Percentiles rank a stretch among this genome's conserved stretches.
Conservation (phyloP, 2,797 vertebrate genomes). For the Sebastes matsubarae region DNA sequence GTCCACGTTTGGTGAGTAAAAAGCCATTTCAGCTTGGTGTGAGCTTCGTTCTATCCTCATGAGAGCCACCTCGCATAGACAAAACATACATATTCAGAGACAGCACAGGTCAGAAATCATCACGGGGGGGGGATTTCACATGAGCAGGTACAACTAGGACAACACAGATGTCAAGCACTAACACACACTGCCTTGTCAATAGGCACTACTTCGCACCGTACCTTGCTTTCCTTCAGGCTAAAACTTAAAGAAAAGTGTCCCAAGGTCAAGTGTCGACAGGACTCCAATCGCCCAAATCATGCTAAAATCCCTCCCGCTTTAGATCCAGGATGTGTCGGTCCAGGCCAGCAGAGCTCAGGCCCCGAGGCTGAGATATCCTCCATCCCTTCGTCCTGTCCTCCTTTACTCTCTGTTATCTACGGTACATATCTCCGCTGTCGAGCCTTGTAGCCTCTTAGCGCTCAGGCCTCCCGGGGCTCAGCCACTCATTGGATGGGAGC, state of each 20-base stretch:
- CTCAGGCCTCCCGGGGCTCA: slow-evolving; percentile 19
- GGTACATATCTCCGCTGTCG: background rate
- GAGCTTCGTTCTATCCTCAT: slow-evolving; percentile 60
- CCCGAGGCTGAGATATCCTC: slow-evolving; percentile 11
- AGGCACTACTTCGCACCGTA: slow-evolving; percentile 39
- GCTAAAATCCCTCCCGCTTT: slow-evolving; percentile 8
- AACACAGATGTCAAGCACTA: background rate
- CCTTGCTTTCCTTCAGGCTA: slow-evolving; percentile 54
- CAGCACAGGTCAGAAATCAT: background rate
- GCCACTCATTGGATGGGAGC: slow-evolving; percentile 40
- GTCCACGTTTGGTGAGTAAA: background rate
- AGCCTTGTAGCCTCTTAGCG: slow-evolving; percentile 1
- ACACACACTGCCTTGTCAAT: background rate
- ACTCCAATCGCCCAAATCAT: slow-evolving; percentile 17
- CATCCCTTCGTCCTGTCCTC: slow-evolving; percentile 18
- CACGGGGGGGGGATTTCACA: background rate
- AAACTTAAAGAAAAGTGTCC: background rate
- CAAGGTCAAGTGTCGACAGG: slow-evolving; percentile 15
- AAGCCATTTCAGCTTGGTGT: background rate
- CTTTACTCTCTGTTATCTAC: background rate
- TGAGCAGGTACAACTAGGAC: background rate
- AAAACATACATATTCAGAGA: background rate
- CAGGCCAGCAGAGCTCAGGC: slow-evolving; percentile 23
- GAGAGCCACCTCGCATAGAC: slow-evolving; percentile 4
- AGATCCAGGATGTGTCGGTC: slow-evolving; percentile 6